Evolutionary conservation across 1,140 invertebrate species (phyloP), one percentile per base, ranked within the genome.

Genomic region (Hesperophylax magnus): DNA sequence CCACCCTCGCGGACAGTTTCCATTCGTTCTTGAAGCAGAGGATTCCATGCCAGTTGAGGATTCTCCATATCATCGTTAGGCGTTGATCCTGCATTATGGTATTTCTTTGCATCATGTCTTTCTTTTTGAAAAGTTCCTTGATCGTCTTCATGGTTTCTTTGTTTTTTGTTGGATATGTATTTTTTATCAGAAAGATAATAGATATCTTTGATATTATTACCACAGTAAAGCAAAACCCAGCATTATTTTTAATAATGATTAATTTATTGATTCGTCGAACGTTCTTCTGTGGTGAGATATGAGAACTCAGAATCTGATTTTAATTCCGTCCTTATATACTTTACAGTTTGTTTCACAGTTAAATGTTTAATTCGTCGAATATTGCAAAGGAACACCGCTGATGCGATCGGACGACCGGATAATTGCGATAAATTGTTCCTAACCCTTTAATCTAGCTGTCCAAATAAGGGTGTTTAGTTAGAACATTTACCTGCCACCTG

Each of bases 11-110:
- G 7, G 22, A 71, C 14, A 56, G 39, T 18, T 77, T 81, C 82
- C 82, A 84, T 5, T 58, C 74, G 2, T 71, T 58, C 17, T 52
- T 14, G 53, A 84, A 63, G 54, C 72, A 77, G 20, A 47, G 54
- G 6, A 81, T 22, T 15, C 82, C 82, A 18, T 56, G 79, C 22
- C 72, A 34, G 18, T 71, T 67, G 5, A 80, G 77, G 8, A 84
- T 20, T 39, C 58, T 77, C 78, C 82, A 83, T 34, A 80, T 81
- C 47, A 24, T 69, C 22, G 1, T 0, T 9, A 81, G 69, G 24
- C 82, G 79, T 17, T 6, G 20, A 22, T 80, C 82, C 0, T 60
- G 72, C 9, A 47, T 18, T 34, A 53, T 77, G 14, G 11, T 77
- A n/a, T 67, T 67, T 7, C 9, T 14, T 52, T 24, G 11, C 11